Evolutionary conservation across 2,797 vertebrate genomes (phyloP).

Genomic region (Myotis myotis): DNA sequence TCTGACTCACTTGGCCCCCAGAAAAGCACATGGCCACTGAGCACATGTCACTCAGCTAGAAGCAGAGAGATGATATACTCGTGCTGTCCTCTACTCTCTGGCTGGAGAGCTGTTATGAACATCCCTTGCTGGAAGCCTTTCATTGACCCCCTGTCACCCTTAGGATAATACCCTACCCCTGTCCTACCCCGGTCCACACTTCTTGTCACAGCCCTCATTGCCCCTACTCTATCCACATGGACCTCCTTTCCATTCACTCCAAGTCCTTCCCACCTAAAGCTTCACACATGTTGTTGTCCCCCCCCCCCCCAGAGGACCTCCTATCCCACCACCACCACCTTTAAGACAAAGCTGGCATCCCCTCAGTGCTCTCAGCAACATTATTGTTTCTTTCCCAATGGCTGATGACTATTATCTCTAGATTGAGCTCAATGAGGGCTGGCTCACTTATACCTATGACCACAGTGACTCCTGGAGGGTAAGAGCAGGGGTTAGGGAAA

Average conservation of each 20-base stretch:
- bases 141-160: background rate
- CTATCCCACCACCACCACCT: fast-evolving
- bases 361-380: no score
- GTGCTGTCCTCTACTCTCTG: background rate
- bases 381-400: background rate
- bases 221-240: background rate
- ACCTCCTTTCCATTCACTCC: background rate
- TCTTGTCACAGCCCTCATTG: background rate
- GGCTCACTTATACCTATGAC: background rate
- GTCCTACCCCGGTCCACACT: background rate
- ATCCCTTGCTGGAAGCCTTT: background rate
- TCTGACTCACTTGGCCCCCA: background rate
- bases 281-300: background rate
- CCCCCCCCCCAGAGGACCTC: background rate
- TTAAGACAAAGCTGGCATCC: background rate
- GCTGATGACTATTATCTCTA: background rate
- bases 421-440: background rate
- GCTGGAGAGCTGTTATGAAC: background rate
- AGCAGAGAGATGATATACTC: background rate
- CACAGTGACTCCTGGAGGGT: background rate
- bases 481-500: background rate
- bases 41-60: background rate
- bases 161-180: background rate
- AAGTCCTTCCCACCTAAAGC: background rate
- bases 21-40: background rate